Conservation (phyloP, 2,888 invertebrate species). For the Disparrhopalites patrizii region DNA sequence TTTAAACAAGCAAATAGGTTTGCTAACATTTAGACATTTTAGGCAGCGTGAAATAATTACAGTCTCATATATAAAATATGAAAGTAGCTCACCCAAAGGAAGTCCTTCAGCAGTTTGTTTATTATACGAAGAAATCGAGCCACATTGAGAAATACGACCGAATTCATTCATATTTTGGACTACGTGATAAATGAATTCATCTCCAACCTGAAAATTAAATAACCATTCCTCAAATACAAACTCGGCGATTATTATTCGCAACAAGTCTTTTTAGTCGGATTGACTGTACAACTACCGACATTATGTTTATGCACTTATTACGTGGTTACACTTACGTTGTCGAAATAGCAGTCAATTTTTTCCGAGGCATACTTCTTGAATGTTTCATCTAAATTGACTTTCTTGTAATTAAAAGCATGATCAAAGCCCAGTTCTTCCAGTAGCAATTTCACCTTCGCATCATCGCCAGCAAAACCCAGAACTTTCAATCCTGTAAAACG, state of each 20-base stretch:
- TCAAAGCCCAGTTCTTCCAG: slow-evolving; percentile 63
- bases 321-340: slow-evolving; percentile 50
- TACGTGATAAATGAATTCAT: slow-evolving; percentile 60
- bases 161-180: slow-evolving; percentile 61
- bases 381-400: not conserved
- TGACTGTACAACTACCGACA: too few species aligned
- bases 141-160: slow-evolving; percentile 64
- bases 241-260: too few species aligned
- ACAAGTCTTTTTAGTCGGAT: too few species aligned
- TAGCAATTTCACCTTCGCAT: slow-evolving; percentile 67
- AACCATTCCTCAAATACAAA: not conserved
- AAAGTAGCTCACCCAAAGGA: too few species aligned
- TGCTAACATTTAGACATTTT: too few species aligned
- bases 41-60: too few species aligned
- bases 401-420: slow-evolving; percentile 66
- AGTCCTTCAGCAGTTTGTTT: slow-evolving; percentile 53
- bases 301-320: too few species aligned
- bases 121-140: slow-evolving; percentile 61
- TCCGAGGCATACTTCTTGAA: not conserved
- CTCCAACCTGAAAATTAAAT: slow-evolving; percentile 60
- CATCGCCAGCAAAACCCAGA: slow-evolving; percentile 67
- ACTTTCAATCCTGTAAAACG: slow-evolving; percentile 62
- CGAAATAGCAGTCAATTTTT: not conserved
- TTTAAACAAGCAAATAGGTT: too few species aligned
- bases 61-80: too few species aligned